Evolutionary conservation across 2,113 vertebrate species (phyloP), one percentile per base, ranked within the genome.

Genomic region (Otocyon megalotis): DNA sequence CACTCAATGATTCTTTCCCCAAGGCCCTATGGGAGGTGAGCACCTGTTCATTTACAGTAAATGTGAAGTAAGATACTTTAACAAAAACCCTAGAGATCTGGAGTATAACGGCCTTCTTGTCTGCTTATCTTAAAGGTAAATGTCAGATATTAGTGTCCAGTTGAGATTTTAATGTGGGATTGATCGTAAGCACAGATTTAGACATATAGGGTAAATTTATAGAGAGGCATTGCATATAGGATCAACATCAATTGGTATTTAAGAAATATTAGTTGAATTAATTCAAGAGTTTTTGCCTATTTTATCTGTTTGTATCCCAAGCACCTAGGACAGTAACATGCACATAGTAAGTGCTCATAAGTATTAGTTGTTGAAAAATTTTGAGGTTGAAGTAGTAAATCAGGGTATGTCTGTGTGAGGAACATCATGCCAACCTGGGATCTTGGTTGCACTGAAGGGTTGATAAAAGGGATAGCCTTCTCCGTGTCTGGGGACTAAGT

Each of bases 41-140:
- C 13, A 16, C 77, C 30, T 81, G 30, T 17, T 83, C 11, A 17
- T 28, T 86, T 35, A 60, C 0, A 62, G 14, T 50, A 58, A 56
- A 20, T 22, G 4, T 62, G 28, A 93, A 30, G 58, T 30, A 90
- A 58, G 82, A 54, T 22, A 65, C 7, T 65, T 53, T 30, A 72
- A 28, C 32, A 71, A 92, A 92, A 93, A 13, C 28, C 19, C 50
- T 8, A 30, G 54, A 12, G 14, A 88, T 4, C 26, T 58, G 35
- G 54, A 37, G 56, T 80, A 28, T 8, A 11, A 48, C 1, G 48
- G 7, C 24, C n/a, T 50, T 50, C 3, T 30, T 84, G 32, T 54
- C 77, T 81, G 69, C 50, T n/a, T 85, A 15, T 80, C 67, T 96
- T 69, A 76, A 89, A 87, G n/a, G 20, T 15, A 71, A 94, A 90